Base-by-base conservation (phyloP, 2,888 invertebrate species). In the Leptinotarsa juncta region DNA sequence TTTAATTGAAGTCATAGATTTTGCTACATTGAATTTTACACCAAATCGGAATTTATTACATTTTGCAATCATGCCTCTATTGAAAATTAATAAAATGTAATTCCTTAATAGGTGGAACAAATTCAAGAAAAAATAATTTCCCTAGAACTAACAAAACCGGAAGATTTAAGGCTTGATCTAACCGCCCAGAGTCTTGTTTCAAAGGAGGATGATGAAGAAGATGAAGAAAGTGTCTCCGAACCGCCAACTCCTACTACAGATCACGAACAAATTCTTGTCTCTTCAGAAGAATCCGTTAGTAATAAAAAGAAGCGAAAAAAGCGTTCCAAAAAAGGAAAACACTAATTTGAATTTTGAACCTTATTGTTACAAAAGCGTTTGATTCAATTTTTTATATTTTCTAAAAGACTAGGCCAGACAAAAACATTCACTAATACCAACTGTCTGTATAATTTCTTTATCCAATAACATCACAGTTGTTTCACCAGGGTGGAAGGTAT, bases 111-210 rank as follows among this genome's bases (percentile, higher is more conserved):
- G 96, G 96, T 96, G 88, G 96, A 96, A 91, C 96, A 96, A 77
- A 93, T 96, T 79, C 94, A 95, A 89, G 96, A 96, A 89, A 96
- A 96, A 90, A 96, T 96, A 83, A 95, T 96, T 89, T 96, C 96
- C 74, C 89, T 96, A 88, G 96, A 96, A 89, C 89, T 96, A 86
- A 94, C 94, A 77, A 92, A 87, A 81, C 83, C 86, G 48, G 82
- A 84, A 51, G 78, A 79, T 32, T 65, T 73, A 32, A 70, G 73
- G 32, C 67, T 83, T n/a, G 73, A 82, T 16, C 71, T 84, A 48
- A 85, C 84, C 76, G 84, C 84, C 55, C 77, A 76, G 20, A 65
- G 72, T 42, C 55, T 65, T 18, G 70, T 60, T 16, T 57, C 71
- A 62, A 62, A 68, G 62, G 82, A 83, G 1, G 80, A 32, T 82